Base-by-base conservation (phyloP, 2,797 vertebrate species). In the Aphelocoma californica region DNA sequence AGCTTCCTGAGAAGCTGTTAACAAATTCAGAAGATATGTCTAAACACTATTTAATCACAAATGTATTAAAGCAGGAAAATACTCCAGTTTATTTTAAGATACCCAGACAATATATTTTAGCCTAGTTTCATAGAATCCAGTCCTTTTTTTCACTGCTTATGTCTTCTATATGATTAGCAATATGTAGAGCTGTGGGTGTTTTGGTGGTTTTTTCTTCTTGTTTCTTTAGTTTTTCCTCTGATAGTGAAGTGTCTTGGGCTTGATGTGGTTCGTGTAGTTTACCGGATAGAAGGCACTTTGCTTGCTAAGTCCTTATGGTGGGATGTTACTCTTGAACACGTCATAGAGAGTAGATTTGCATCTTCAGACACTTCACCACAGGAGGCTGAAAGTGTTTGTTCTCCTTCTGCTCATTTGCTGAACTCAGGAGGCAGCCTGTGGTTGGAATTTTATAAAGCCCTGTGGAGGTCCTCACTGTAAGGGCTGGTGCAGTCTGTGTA, bases 1-100 rank as follows among this genome's bases (percentile, higher is more conserved):
- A 56, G 58, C 71, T 92, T 26, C 58, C 47, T 80, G n/a, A 73
- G 74, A 82, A 86, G 71, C 89, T 85, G 40, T 51, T 93, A 94
- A 56, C 36, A 70, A 87, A 87, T 85, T 74, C 10, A 15, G 31
- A 73, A 82, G 67, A 44, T 79, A 54, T 7, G 40, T 23, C 34
- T 90, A 70, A 95, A 75, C 14, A 10, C 10, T 75, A 7, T 51
- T 75, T 87, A 89, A 92, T 73, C 58, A 48, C 29, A 58, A 57
- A 47, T 25, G 13, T 58, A 12, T 66, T 72, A n/a, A 4, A 84
- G n/a, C n/a, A 69, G 40, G 57, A 86, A 88, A 88, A 66, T 9
- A 26, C 5, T 51, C 45, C 14, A n/a, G 21, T 58, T 15, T 47
- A 10, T 66, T 10, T 80, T 58, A 45, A 67, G 74, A 51, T 20